Evolutionary conservation across 2,888 invertebrate genomes (phyloP).

Genomic region (Epirrita christyi): DNA sequence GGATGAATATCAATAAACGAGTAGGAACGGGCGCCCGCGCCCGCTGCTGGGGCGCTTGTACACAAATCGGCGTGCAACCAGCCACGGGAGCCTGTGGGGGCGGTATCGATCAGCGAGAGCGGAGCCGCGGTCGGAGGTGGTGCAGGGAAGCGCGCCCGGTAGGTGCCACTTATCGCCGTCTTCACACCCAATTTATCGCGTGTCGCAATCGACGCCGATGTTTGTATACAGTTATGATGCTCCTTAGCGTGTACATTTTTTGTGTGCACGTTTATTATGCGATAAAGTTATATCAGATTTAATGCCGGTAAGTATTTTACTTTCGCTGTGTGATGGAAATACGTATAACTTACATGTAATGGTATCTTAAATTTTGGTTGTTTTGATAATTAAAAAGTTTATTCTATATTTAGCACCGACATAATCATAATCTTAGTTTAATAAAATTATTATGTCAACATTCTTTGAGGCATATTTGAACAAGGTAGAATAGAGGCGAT

Average conservation of each 20-base stretch:
- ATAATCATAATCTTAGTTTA: not conserved
- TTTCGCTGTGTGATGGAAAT: constrained; percentile 17
- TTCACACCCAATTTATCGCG: constrained; percentile 81
- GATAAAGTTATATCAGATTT: constrained; percentile 45
- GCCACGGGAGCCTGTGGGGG: constrained; percentile 50
- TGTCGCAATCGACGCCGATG: constrained; percentile 66
- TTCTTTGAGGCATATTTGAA: constrained; percentile 11
- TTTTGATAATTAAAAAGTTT: not conserved
- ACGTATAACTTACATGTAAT: not conserved
- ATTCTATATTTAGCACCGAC: not conserved
- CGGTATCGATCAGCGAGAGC: constrained; percentile 56
- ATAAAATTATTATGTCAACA: constrained; percentile 3
- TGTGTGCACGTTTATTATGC: constrained; percentile 41
- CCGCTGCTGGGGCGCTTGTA: constrained; percentile 44
- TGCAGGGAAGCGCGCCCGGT: no score
- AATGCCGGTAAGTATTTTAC: constrained; percentile 21
- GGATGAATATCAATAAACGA: constrained; percentile 50
- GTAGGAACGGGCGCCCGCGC: constrained; percentile 37
- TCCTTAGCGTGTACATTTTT: constrained; percentile 46
- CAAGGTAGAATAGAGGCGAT: constrained; percentile 14
- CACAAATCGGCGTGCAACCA: constrained; percentile 59
- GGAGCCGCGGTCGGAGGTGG: constrained; percentile 39
- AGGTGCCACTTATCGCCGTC: constrained; percentile 76
- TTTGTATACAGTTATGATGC: constrained; percentile 61
- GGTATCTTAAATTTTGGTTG: not conserved